Evolutionary conservation across 2,888 invertebrate species (phyloP), one percentile per base, ranked within the genome.

Genomic region (Heliconius sara): DNA sequence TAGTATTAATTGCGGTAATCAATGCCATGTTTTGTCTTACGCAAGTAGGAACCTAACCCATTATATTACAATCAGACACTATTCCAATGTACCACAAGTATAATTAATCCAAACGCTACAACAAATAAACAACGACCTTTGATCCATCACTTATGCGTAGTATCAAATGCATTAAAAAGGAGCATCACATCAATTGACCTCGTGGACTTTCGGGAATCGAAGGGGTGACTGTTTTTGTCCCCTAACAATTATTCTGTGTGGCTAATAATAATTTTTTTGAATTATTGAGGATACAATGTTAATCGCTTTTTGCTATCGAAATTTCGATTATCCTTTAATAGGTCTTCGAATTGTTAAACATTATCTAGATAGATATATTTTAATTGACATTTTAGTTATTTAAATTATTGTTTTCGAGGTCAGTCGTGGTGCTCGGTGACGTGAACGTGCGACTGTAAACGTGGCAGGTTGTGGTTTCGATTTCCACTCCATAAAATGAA

Each of bases 151-250:
- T 47, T 43, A 70, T 25, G 9, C 25, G 43, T 3, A 16, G 25
- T 70, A 43, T 70, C n/a, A 70, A n/a, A 70, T 70, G 43, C 43
- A 70, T 70, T 70, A 25, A 6, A 68, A 43, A 70, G 70, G 25
- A 70, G 70, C 43, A n/a, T 70, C 70, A 25, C 43, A 70, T 43
- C 16, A 43, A 70, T 70, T 70, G 70, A 70, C 70, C 70, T 39
- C 43, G 25, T 70, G 43, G 25, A 43, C 70, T 70, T 47, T 13
- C 13, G 10, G 27, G 27, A 63, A 75, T 43, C 27, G 63, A 66
- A 66, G 75, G 75, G 75, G 75, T 47, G 75, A 65, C 39, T 13
- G 63, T 65, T 63, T 75, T 75, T 22, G 27, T 19, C 39, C 75
- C 65, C 43, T 30, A 65, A 66, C 13, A 66, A 66, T 75, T 75